Evolutionary conservation across 2,797 vertebrate genomes (phyloP), one percentile per base, ranked within the genome.

Genomic region (Ptychobarbus kaznakovi): DNA sequence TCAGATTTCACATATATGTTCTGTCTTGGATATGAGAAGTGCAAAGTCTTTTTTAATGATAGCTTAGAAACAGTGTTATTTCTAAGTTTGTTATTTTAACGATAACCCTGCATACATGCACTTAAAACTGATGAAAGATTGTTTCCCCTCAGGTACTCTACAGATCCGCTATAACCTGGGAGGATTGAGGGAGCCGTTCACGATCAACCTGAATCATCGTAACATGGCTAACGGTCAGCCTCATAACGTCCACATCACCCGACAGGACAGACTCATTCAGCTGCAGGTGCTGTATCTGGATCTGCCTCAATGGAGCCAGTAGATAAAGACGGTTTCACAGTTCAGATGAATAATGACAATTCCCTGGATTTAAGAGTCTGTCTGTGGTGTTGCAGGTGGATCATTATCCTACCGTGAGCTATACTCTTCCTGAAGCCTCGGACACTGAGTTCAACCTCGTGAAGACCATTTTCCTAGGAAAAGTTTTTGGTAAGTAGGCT

Each of bases 181-280:
- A 6, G 96, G 97, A 9, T 93, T 96, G 58, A 91, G 91, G 80
- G 97, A 99, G 61, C 97, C 98, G 0, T 97, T 94, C 78, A 96
- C 95, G 15, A 96, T 99, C 10, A 96, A 97, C 0, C 87, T 97
- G 0, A 96, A 98, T 78, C 96, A 97, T 77, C 95, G 96, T 53
- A 99, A 97, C 93, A 85, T 99, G 95, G 97, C 96, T 72, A 99
- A 98, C 0, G 97, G 97, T n/a, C 98, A 98, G 86, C 98, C 98
- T 0, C 98, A 99, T 90, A 96, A 94, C 0, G 93, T 99, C 4
- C 99, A 99, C 91, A 90, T 99, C 87, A 96, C 95, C 1, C 94
- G 98, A 51, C 91, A 92, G 0, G 91, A 95, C 4, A 93, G 94
- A 87, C 93, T 94, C 87, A 90, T 99, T 3, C 83, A 90, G 6